Percentiles rank a stretch among this genome's conserved stretches.
These are phyloP conservation scores for Lasioglossum pauxillum DNA, from an alignment of 2,888 invertebrate genomes.

Conservation along the genomic window DNA sequence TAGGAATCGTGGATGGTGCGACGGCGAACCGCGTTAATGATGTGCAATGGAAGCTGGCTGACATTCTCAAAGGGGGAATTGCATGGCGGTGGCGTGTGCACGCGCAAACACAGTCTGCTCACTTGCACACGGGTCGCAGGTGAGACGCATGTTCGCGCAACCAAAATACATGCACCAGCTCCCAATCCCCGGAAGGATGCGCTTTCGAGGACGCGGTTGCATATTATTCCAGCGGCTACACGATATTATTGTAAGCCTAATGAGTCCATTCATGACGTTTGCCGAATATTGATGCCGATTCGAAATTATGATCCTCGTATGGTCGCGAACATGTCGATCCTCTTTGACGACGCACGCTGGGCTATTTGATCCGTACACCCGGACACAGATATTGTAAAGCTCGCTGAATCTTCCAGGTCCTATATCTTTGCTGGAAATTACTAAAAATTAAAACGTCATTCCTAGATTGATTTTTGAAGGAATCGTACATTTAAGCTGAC, in stretches of 20 bases:
- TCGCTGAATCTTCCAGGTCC: no score
- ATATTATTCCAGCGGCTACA: constrained; percentile 50
- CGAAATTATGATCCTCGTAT: background rate
- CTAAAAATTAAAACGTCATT: no score
- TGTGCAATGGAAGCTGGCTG: constrained; percentile 43
- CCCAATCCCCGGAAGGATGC: constrained; percentile 49
- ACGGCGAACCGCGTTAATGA: constrained; percentile 48
- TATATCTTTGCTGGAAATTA: no score
- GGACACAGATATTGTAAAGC: background rate
- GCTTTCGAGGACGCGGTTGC: constrained; percentile 7
- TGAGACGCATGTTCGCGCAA: constrained; percentile 23
- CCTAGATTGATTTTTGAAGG: no score
- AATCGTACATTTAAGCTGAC: no score
- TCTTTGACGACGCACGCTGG: background rate
- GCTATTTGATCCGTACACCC: background rate
- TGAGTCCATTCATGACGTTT: constrained; percentile 39
- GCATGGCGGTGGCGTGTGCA: constrained; percentile 18
- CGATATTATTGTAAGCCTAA: constrained; percentile 49
- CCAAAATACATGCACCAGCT: constrained; percentile 42
- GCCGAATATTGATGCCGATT: background rate
- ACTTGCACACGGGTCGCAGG: constrained; percentile 11
- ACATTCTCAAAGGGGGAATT: constrained; percentile 55
- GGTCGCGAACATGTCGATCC: background rate
- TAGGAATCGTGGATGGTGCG: constrained; percentile 28
- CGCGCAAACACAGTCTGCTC: constrained; percentile 18